Conservation (phyloP, 2,888 invertebrate species). For the Agrotis segetum region DNA sequence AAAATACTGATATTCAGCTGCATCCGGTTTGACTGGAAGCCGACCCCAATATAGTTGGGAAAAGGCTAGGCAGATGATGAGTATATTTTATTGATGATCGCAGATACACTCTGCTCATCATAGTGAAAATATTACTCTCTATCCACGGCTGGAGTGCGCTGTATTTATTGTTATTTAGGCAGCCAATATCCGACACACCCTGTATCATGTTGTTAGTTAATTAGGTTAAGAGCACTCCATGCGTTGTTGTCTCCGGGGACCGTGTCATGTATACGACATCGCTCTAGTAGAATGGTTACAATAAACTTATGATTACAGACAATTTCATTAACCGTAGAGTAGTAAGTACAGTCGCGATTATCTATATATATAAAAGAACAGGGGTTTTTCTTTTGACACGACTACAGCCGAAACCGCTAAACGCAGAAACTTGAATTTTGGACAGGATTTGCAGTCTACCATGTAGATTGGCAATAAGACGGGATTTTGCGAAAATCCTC, state of each 20-base stretch:
- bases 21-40: too few species aligned
- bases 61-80: too few species aligned
- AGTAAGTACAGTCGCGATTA: neutral
- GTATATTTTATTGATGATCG: neutral
- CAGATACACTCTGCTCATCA: neutral
- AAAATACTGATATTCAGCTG: too few species aligned
- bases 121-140: neutral
- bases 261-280: constrained; percentile 13
- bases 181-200: constrained; percentile 13
- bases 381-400: too few species aligned
- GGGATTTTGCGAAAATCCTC: too few species aligned
- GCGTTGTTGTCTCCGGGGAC: constrained; percentile 6
- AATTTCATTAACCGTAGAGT: neutral
- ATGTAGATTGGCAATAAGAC: too few species aligned
- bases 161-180: neutral
- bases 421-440: too few species aligned
- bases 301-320: neutral
- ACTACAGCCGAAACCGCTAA: too few species aligned
- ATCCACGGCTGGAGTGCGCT: neutral
- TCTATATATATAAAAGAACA: too few species aligned
- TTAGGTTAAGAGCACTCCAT: constrained; percentile 38
- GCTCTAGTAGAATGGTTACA: constrained; percentile 1
- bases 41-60: too few species aligned
- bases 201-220: constrained; percentile 28
- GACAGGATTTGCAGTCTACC: too few species aligned